Evolutionary conservation across 2,113 vertebrate genomes (phyloP).

Genomic region (Cochlearius cochlearius): DNA sequence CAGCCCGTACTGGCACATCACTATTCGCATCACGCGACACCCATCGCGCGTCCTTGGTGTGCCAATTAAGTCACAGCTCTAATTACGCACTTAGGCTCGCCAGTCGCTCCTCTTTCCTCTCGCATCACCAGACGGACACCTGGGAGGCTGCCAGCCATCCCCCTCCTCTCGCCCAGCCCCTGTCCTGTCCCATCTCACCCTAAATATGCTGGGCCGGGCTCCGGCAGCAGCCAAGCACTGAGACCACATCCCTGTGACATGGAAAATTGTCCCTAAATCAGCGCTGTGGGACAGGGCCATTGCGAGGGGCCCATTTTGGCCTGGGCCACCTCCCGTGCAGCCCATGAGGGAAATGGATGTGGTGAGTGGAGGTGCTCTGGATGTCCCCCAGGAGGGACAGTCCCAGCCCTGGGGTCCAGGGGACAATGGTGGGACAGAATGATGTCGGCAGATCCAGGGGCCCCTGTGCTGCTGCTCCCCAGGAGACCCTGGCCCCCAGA

Average conservation of each 20-base stretch:
- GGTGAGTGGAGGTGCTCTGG: accelerated
- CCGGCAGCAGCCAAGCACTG: accelerated
- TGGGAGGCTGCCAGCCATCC: neutral
- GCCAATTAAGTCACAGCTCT: slow-evolving; percentile 20
- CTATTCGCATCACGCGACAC: neutral
- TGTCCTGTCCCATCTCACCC: neutral
- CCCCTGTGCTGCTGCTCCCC: neutral
- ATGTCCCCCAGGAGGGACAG: neutral
- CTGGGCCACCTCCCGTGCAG: accelerated
- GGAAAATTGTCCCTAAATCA: neutral
- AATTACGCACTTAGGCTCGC: neutral
- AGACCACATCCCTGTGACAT: accelerated
- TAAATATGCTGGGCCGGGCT: accelerated
- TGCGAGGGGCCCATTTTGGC: neutral
- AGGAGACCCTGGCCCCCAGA: neutral
- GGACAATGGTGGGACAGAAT: accelerated
- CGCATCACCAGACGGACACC: neutral
- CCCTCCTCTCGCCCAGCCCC: neutral
- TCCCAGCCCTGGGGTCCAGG: neutral
- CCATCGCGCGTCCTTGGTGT: neutral
- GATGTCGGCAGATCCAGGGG: accelerated
- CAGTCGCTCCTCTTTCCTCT: neutral
- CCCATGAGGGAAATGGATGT: neutral
- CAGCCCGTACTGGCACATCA: neutral
- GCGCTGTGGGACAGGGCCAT: accelerated